Evolutionary conservation across 2,113 vertebrate genomes (phyloP), one percentile per base, ranked within the genome.

Genomic region (Cichladusa arquata): DNA sequence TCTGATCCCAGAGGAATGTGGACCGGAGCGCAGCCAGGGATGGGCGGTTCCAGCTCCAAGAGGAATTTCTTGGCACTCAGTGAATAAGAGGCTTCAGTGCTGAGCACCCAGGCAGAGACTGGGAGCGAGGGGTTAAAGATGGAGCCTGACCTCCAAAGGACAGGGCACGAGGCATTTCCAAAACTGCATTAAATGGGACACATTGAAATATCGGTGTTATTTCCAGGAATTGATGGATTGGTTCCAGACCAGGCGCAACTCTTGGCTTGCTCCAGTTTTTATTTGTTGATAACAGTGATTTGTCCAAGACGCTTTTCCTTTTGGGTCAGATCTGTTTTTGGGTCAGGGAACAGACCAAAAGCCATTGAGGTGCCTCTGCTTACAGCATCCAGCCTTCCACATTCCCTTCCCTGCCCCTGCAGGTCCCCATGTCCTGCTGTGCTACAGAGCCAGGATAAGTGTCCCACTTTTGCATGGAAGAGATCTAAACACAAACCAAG

Each of bases 1-100:
- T 44, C 54, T 65, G 70, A 73, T 38, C 44, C 29, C 14, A 5
- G 65, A 48, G 90, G 89, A 78, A 69, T 80, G 60, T 7, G 8
- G n/a, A 15, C 18, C 5, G 0, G 45, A 15, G 6, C 5, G 24
- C n/a, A 54, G 38, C 50, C 4, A 1, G 9, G 56, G 36, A 40
- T 0, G 6, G 70, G 42, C 36, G 3, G 70, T 19, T 33, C 34
- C 18, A 0, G 26, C 57, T 88, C 87, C 28, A 5, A 12, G 38
- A 51, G 70, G 87, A 44, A 69, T 60, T 72, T 24, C 24, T 6
- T 29, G 56, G 71, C 82, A 60, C 11, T 40, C 24, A 51, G 36
- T 50, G 51, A 66, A 31, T 1, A 3, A 24, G 15, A 19, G 54
- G 11, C 14, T 60, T 45, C 69, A 48, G 4, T 47, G 25, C 69